Conservation (phyloP, 2,797 vertebrate genomes). For the Loriculus beryllinus region DNA sequence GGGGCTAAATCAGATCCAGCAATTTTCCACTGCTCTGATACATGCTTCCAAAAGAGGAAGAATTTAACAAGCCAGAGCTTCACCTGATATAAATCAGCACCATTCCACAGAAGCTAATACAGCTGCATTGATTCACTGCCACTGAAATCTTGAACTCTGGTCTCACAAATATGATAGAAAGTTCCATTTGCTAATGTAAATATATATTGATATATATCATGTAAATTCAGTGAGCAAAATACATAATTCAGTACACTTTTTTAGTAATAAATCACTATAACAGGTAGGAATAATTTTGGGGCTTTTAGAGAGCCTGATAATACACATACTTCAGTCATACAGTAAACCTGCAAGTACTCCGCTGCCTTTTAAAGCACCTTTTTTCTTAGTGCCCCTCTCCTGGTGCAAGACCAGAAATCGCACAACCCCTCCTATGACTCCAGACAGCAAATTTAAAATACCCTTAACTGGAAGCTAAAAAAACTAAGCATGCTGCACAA, state of each 20-base stretch:
- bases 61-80: slow-evolving; percentile 26
- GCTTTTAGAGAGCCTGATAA: background rate
- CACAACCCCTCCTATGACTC: slow-evolving; percentile 49
- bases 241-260: slow-evolving; percentile 67
- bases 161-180: slow-evolving; percentile 31
- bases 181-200: slow-evolving; percentile 57
- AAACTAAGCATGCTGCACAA: slow-evolving; percentile 71
- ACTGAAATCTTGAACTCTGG: background rate
- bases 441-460: slow-evolving; percentile 74
- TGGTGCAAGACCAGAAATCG: background rate
- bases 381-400: background rate
- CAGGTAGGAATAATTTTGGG: slow-evolving; percentile 58
- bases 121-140: slow-evolving; percentile 39
- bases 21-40: slow-evolving; percentile 12
- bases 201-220: slow-evolving; percentile 68
- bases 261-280: slow-evolving; percentile 55
- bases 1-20: slow-evolving; percentile 17
- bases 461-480: slow-evolving; percentile 78
- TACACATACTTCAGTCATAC: background rate
- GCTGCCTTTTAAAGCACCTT: background rate
- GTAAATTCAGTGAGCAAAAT: slow-evolving; percentile 73
- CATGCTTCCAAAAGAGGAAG: background rate
- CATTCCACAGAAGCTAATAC: background rate
- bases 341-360: background rate
- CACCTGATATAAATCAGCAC: slow-evolving; percentile 30